phyloP scores from a whole-genome alignment of 2,888 invertebrate genomes.

The Eumacrocentrus americanus region DNA sequence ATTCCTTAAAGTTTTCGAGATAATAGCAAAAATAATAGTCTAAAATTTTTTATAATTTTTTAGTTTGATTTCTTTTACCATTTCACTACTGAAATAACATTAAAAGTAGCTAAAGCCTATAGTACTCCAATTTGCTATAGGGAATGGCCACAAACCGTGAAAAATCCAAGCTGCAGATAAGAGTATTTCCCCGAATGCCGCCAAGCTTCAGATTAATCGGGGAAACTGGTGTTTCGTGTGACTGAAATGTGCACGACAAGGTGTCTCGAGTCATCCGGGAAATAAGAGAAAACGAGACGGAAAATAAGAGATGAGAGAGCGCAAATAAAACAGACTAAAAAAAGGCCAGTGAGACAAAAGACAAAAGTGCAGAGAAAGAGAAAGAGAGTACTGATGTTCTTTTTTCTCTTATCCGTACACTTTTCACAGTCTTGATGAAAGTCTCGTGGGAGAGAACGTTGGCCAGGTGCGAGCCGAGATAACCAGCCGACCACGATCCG shows the following conservation, averaged over 20 bases:
- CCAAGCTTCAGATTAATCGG: neutral
- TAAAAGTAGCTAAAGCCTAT: neutral
- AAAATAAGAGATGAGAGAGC: slow-evolving; percentile 1
- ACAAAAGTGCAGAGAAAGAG: slow-evolving; percentile 15
- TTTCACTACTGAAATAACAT: neutral
- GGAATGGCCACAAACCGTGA: neutral
- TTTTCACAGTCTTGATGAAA: neutral
- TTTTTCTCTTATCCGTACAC: neutral
- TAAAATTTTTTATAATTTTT: too few species aligned
- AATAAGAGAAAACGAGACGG: slow-evolving; percentile 22
- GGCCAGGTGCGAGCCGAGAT: slow-evolving; percentile 14
- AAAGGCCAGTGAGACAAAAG: slow-evolving; percentile 11
- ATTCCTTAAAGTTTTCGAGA: neutral
- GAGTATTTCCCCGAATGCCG: neutral
- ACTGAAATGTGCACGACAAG: neutral
- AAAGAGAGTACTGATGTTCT: neutral
- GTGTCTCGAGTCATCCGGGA: slow-evolving; percentile 20
- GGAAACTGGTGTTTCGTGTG: neutral
- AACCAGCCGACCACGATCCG: slow-evolving; percentile 10
- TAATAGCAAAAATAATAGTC: too few species aligned
- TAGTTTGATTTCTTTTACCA: too few species aligned
- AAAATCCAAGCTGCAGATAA: neutral
- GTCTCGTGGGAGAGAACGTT: slow-evolving; percentile 3
- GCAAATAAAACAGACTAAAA: slow-evolving; percentile 7
- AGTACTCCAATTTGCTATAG: neutral